Percentiles rank a stretch among this genome's conserved stretches.
Conservation (phyloP, 2,113 vertebrate species). For the Brachypteracias leptosomus region DNA sequence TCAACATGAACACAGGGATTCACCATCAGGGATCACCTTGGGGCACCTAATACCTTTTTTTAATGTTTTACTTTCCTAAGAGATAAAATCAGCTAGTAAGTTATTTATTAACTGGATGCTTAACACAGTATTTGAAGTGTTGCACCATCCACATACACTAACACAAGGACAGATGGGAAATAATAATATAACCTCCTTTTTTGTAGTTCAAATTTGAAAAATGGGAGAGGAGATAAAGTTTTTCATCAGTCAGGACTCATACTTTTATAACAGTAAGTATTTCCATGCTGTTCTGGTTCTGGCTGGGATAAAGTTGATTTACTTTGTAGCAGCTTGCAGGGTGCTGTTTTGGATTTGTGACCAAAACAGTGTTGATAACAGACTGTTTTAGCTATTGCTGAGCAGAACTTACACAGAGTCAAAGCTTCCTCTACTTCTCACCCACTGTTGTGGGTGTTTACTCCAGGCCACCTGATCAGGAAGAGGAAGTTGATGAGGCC, state of each 20-base stretch:
- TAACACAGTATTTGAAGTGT: background rate
- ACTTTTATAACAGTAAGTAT: background rate
- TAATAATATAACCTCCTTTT: background rate
- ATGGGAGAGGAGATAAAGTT: background rate
- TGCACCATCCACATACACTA: background rate
- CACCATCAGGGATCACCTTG: background rate
- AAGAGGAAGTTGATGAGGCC: too few species aligned
- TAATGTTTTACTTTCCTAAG: background rate
- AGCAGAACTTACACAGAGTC: background rate
- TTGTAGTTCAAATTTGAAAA: background rate
- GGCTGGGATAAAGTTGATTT: background rate
- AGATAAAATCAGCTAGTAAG: background rate
- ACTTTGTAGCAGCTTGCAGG: background rate
- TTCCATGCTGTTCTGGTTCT: background rate
- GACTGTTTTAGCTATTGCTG: background rate
- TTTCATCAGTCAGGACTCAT: background rate
- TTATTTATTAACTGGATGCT: background rate
- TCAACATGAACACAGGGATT: background rate
- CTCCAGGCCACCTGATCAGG: too few species aligned
- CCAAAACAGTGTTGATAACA: background rate
- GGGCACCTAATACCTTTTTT: background rate
- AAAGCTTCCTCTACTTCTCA: background rate
- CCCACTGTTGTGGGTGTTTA: too few species aligned
- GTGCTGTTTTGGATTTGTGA: background rate
- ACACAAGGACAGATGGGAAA: background rate